These are phyloP conservation scores for Orthosia incerta DNA, from an alignment of 2,888 invertebrate genomes.

Conservation along the genomic window DNA sequence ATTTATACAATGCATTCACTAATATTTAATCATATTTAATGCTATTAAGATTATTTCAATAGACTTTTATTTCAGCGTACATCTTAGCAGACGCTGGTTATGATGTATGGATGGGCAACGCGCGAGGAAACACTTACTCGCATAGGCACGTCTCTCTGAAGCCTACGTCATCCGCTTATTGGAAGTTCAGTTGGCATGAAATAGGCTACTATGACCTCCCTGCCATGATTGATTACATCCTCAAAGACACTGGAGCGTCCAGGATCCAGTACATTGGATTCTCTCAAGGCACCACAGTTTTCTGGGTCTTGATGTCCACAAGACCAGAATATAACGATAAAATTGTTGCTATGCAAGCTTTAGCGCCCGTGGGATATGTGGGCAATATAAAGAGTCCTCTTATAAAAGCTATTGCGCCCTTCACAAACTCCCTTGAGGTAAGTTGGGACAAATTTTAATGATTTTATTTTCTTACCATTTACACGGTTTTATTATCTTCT, in stretches of 20 bases:
- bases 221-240: constrained; percentile 93
- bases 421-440: constrained; percentile 88
- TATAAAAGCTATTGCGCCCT: constrained; percentile 84
- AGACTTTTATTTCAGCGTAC: constrained; percentile 89
- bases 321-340: constrained; percentile 92
- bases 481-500: too few species aligned
- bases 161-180: constrained; percentile 81
- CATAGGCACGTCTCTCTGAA: constrained; percentile 89
- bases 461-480: not conserved
- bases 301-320: constrained; percentile 91
- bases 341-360: constrained; percentile 90
- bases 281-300: constrained; percentile 93
- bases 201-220: constrained; percentile 94
- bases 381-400: constrained; percentile 87
- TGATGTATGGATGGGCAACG: constrained; percentile 96
- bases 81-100: constrained; percentile 93
- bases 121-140: constrained; percentile 95
- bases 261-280: constrained; percentile 94
- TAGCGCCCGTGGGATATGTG: constrained; percentile 92
- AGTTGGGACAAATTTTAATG: constrained; percentile 58
- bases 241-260: constrained; percentile 88
- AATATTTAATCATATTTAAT: not conserved
- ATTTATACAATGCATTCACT: not conserved
- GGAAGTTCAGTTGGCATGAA: constrained; percentile 94
- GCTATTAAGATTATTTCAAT: not conserved